A percentile compares a stretch with the other conserved stretches of the same genome.
Evolutionary conservation across 2,797 vertebrate species (phyloP).

Genomic region (Ceryle rudis): DNA sequence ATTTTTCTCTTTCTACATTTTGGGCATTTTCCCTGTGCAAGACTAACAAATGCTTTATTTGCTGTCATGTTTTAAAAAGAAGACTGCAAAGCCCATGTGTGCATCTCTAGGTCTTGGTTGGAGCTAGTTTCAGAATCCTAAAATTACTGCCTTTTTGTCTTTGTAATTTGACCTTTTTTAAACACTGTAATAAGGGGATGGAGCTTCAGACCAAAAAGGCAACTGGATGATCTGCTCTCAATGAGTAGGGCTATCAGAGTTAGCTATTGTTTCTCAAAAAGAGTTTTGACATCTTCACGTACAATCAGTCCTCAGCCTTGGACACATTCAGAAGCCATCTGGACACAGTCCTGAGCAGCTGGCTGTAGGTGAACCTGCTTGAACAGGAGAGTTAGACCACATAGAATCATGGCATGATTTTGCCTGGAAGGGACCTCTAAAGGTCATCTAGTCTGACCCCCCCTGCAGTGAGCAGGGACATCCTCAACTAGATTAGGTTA

Average conservation of each 20-base stretch:
- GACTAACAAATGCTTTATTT: background rate
- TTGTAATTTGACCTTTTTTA: background rate
- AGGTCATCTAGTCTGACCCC: too few relatives aligned
- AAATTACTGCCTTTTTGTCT: background rate
- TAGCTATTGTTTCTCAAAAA: background rate
- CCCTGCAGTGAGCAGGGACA: too few relatives aligned
- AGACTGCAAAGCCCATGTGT: background rate
- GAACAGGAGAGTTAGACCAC: background rate
- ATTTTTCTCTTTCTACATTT: background rate
- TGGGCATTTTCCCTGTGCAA: background rate
- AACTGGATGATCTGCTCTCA: background rate
- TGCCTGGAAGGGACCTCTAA: too few relatives aligned
- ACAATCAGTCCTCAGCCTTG: background rate
- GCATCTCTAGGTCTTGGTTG: background rate
- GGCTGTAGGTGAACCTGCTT: background rate
- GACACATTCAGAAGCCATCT: background rate
- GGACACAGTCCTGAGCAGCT: background rate
- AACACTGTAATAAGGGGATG: background rate
- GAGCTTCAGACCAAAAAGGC: background rate
- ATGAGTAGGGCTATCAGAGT: background rate
- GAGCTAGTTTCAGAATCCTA: background rate
- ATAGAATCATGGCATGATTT: too few relatives aligned
- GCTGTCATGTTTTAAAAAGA: background rate
- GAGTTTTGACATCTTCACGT: background rate
- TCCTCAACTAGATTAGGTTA: too few relatives aligned